Conservation (phyloP, 1,140 invertebrate species). For the Capitella teleta region DNA sequence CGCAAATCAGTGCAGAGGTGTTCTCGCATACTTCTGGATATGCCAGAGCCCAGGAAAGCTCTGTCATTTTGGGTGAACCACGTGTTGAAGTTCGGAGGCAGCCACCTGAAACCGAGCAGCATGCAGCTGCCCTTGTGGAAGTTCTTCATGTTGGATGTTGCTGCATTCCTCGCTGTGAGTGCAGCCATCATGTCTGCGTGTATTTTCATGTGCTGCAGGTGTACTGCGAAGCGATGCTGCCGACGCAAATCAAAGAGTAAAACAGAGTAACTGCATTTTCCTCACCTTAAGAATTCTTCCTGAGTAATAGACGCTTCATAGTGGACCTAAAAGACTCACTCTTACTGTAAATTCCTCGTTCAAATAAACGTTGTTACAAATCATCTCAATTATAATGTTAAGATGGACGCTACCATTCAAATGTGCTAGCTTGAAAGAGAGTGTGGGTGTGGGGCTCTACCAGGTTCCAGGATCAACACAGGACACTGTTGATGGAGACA, state of each 20-base stretch:
- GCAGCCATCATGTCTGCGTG: background rate
- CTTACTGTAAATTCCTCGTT: too few relatives aligned
- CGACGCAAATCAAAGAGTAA: background rate
- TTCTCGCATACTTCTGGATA: constrained; percentile 6
- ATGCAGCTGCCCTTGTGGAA: constrained; percentile 1
- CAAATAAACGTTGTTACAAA: too few relatives aligned
- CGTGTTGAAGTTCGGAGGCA: constrained; percentile 6
- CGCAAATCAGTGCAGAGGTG: background rate
- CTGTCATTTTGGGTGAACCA: constrained; percentile 8
- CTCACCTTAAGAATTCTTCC: too few relatives aligned
- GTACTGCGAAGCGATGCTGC: background rate
- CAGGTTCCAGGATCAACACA: too few relatives aligned
- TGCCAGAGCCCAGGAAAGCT: constrained; percentile 1
- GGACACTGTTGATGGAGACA: too few relatives aligned
- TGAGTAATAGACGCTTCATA: too few relatives aligned
- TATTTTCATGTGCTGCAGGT: background rate
- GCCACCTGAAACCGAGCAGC: constrained; percentile 3
- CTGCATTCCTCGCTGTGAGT: background rate
- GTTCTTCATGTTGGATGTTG: constrained; percentile 9
- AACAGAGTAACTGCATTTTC: too few relatives aligned
- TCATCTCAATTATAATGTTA: too few relatives aligned
- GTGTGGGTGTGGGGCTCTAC: too few relatives aligned
- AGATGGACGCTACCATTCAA: too few relatives aligned
- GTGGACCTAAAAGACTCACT: too few relatives aligned
- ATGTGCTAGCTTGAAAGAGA: too few relatives aligned